A percentile compares a stretch with the other conserved stretches of the same genome.
These are phyloP conservation scores for Ridgeia piscesae DNA, from an alignment of 1,140 invertebrate genomes.

Conservation along the genomic window DNA sequence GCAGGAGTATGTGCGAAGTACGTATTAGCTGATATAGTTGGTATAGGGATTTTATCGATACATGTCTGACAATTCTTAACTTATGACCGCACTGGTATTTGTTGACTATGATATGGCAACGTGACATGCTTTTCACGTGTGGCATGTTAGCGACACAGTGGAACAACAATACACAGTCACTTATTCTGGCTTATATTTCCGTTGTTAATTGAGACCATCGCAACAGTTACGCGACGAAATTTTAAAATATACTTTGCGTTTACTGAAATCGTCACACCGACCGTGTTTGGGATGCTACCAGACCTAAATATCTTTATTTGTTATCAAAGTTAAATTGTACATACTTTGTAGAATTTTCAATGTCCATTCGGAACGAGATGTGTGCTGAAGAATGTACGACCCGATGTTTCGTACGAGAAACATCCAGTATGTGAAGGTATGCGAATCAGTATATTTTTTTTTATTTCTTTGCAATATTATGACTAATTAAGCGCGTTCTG, in stretches of 20 bases:
- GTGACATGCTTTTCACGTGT: background rate
- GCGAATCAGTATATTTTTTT: background rate
- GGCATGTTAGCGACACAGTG: background rate
- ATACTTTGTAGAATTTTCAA: background rate
- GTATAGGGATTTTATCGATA: too few relatives aligned
- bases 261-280: background rate
- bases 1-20: background rate
- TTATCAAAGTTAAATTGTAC: background rate
- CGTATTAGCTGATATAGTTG: background rate
- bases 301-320: too few relatives aligned
- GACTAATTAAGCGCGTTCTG: too few relatives aligned
- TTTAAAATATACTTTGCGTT: background rate
- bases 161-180: background rate
- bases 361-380: background rate
- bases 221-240: background rate
- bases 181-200: background rate
- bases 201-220: background rate
- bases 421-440: background rate
- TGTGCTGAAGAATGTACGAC: background rate
- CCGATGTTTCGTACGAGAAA: background rate
- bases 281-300: background rate
- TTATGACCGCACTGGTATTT: background rate
- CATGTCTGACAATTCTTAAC: too few relatives aligned
- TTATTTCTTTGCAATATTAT: too few relatives aligned
- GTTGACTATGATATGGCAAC: background rate